Percentiles rank a stretch among this genome's conserved stretches.
Conservation (phyloP, 1,140 invertebrate species). For the Acarapis woodi region DNA sequence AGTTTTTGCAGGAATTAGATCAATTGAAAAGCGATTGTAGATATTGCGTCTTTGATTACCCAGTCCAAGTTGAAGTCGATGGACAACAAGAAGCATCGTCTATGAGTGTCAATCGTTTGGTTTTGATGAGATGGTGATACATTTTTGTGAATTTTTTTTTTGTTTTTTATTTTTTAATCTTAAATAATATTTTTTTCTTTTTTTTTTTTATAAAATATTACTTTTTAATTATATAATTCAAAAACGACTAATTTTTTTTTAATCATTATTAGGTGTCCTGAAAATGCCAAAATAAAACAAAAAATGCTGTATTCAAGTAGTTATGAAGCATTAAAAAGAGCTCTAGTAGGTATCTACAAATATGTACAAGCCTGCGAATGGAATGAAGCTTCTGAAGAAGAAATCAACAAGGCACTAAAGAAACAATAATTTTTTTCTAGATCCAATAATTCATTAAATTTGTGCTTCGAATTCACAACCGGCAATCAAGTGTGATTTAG, state of each 20-base stretch:
- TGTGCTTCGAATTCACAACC: too few relatives aligned
- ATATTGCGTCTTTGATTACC: constrained; percentile 72
- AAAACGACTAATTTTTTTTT: too few relatives aligned
- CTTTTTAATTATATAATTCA: too few relatives aligned
- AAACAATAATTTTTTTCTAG: too few relatives aligned
- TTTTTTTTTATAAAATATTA: too few relatives aligned
- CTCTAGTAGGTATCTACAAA: constrained; percentile 76
- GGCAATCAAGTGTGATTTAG: too few relatives aligned
- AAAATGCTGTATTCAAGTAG: constrained; percentile 97
- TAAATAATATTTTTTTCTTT: too few relatives aligned
- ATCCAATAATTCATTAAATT: constrained; percentile 3
- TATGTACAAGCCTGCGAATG: constrained; percentile 42
- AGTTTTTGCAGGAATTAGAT: constrained; percentile 64
- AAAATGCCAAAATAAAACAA: constrained; percentile 87
- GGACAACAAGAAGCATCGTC: constrained; percentile 12
- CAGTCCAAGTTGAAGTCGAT: constrained; percentile 14
- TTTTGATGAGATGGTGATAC: constrained; percentile 79
- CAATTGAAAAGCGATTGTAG: constrained; percentile 43
- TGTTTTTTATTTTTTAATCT: too few relatives aligned
- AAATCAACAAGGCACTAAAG: constrained; percentile 12
- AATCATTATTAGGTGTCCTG: constrained; percentile 39
- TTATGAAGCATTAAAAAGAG: constrained; percentile 81
- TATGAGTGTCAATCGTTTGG: constrained; percentile 27
- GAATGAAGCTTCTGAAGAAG: constrained; percentile 13
- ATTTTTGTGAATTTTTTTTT: too few relatives aligned